phyloP scores from a whole-genome alignment of 2,888 invertebrate species.

The Dromius quadrimaculatus region DNA sequence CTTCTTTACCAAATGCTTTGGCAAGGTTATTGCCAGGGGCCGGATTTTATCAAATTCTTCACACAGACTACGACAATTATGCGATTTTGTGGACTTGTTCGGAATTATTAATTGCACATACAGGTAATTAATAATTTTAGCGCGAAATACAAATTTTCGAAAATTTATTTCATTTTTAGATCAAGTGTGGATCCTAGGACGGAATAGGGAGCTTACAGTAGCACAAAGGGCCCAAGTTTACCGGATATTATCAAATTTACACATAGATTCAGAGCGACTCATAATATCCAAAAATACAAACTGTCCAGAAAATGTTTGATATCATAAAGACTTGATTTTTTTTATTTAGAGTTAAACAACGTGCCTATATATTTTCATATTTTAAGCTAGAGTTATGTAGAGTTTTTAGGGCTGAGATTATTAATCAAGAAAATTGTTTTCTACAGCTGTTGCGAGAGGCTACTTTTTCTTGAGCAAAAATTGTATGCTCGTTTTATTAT shows the following conservation, averaged over 20 bases:
- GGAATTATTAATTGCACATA: constrained; percentile 73
- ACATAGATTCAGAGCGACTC: constrained; percentile 78
- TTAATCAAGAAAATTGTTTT: too few species aligned
- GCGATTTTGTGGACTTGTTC: constrained; percentile 82
- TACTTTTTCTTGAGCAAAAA: too few species aligned
- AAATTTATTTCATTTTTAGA: constrained; percentile 64
- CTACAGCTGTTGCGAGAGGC: too few species aligned
- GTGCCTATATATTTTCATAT: too few species aligned
- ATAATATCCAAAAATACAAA: constrained; percentile 78
- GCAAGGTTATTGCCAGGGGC: constrained; percentile 78
- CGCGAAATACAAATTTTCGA: constrained; percentile 59
- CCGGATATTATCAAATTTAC: constrained; percentile 71
- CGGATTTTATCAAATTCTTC: constrained; percentile 78
- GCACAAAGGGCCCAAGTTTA: constrained; percentile 75
- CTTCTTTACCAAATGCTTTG: constrained; percentile 73
- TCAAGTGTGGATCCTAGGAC: constrained; percentile 79
- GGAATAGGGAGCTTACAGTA: constrained; percentile 76
- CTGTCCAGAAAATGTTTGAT: constrained; percentile 63
- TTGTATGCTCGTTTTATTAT: too few species aligned
- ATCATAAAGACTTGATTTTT: too few species aligned
- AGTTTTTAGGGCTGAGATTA: too few species aligned
- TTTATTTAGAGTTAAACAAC: too few species aligned
- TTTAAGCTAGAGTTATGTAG: too few species aligned
- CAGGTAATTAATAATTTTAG: constrained; percentile 71
- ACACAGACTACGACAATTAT: constrained; percentile 79